Base-by-base conservation (phyloP, 2,888 invertebrate genomes). In the Strigamia crassipes region DNA sequence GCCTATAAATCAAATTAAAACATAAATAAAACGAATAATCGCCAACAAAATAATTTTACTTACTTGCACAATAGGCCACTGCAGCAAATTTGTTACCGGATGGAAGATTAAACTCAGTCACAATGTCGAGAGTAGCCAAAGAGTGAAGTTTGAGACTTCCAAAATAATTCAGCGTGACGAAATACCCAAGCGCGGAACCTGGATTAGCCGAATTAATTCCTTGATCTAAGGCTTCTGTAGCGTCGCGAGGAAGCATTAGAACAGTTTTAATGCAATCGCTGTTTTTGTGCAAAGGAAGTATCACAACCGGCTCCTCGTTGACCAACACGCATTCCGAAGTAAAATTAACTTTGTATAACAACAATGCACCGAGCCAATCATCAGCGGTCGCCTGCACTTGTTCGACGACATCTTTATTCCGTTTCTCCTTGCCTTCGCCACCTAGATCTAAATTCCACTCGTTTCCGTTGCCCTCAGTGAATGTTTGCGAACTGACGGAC, bases 31-130 rank as follows among this genome's bases (percentile, higher is more conserved):
- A 46, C 4, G 0, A 15, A 46, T 15, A n/a, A 46, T 46, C 15
- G 46, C 5, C 4, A 42, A 42, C 1, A 42, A 13, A 46, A 13
- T 79, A 81, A 31, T 42, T 41, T 0, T 18, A 89, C 90, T 90
- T 88, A 89, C 95, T 95, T 82, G 94, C 93, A 87, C 96, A 96
- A 87, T 94, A 96, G 0, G 93, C 93, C 1, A 93, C 93, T 0
- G 95, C 94, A 15, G 94, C 91, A 86, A 96, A 95, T 86, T 84
- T 18, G 15, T 82, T 41, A 13, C 66, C 61, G 5, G 41, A 21
- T 6, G 80, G 78, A 27, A 79, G 78, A 18, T 31, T 38, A 15
- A 78, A 93, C 83, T 92, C 91, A 0, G 93, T 92, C 8, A 93
- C 88, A 5, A 91, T 90, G 84, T 91, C 91, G 84, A 96, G 90